Base-by-base conservation (phyloP, 2,113 vertebrate species). In the Hoplias malabaricus region DNA sequence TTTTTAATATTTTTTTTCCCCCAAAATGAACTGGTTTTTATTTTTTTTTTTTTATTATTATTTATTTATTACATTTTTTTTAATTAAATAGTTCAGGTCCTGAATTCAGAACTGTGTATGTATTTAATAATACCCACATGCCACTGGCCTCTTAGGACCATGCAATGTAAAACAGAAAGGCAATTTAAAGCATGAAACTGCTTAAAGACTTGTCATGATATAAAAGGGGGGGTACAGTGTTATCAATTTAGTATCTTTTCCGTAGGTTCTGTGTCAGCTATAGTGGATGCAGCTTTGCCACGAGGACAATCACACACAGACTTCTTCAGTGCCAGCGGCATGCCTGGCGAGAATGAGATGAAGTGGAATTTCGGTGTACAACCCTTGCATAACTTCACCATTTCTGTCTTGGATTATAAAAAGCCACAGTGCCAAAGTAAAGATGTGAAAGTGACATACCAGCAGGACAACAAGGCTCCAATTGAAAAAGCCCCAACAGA, bases 321-420 rank as follows among this genome's bases (percentile, higher is more conserved):
- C 5, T 89, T 98, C 76, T 88, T 94, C 89, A 93, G 95, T 56
- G 92, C 92, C 0, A 1, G 0, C 0, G 87, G 90, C 31, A 95
- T 97, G 57, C 94, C 94, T 0, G 85, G 91, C 50, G 86, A 91
- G 0, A 88, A 95, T 68, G 90, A 92, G 66, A 94, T 96, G 92
- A 93, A 87, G 0, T 99, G 96, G 97, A 90, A 93, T 80, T 96
- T 98, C 21, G 69, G 80, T 0, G 29, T 98, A 10, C 95, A 95
- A 0, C 75, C 84, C 1, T 93, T 84, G 82, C 90, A 98, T 88
- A 94, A 96, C 88, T 95, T 95, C 50, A 92, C 89, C 0, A 83
- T 99, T 46, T 59, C 66, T 12, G 94, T 96, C 79, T 85, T 80
- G 43, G 82, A 89, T 1, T 88, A 93, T 83, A 94, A 80, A 0